A percentile compares a stretch with the other conserved stretches of the same genome.
phyloP scores from a whole-genome alignment of 2,888 invertebrate genomes.

The Aporophyla nigra region DNA sequence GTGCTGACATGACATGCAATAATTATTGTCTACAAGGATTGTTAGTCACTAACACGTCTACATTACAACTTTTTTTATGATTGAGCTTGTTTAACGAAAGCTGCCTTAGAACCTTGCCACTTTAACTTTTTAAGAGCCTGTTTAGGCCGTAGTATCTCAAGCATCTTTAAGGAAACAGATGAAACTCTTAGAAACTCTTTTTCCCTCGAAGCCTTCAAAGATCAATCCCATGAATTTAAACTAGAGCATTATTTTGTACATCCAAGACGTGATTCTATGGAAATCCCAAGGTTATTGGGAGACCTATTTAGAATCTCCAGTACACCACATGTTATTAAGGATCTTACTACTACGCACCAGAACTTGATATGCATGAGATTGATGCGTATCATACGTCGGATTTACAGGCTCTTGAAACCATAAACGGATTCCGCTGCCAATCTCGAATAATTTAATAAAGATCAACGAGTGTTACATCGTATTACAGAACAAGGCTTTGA shows the following conservation, averaged over 20 bases:
- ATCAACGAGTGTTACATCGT: slow-evolving; percentile 25
- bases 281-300: slow-evolving; percentile 4
- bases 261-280: background rate
- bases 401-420: slow-evolving; percentile 35
- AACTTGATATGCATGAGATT: slow-evolving; percentile 57
- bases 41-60: background rate
- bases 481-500: slow-evolving; percentile 24
- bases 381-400: slow-evolving; percentile 42
- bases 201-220: background rate
- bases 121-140: background rate
- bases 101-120: background rate
- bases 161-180: background rate
- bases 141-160: background rate
- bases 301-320: slow-evolving; percentile 1
- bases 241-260: background rate
- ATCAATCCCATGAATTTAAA: background rate
- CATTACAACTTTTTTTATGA: too few species aligned
- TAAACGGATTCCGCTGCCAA: slow-evolving; percentile 42
- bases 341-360: background rate
- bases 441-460: slow-evolving; percentile 24
- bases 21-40: background rate
- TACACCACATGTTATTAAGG: slow-evolving; percentile 11
- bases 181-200: too few species aligned
- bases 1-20: background rate
- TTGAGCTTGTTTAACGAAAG: too few species aligned